phyloP scores from a whole-genome alignment of 1,140 invertebrate species.

The Pantala flavescens region DNA sequence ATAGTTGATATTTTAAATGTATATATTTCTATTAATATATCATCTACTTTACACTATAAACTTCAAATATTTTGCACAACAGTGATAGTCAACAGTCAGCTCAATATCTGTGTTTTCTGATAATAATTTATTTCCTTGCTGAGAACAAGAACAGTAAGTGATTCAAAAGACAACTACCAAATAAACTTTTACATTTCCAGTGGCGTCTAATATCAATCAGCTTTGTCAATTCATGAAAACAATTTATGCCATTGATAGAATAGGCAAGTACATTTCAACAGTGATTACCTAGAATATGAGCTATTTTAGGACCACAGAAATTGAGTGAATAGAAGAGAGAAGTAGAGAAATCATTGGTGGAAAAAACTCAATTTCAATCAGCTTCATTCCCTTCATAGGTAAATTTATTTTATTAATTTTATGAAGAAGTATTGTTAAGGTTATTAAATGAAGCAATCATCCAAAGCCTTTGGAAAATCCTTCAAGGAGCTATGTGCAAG shows the following conservation, averaged over 20 bases:
- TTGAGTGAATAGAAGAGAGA: slow-evolving; percentile 6
- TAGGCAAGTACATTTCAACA: neutral
- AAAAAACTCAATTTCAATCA: neutral
- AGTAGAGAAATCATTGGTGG: neutral
- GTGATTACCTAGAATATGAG: neutral
- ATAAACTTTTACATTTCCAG: neutral
- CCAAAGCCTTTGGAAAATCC: neutral
- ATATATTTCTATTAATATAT: neutral
- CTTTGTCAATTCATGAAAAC: neutral
- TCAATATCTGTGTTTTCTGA: neutral
- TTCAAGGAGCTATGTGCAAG: neutral
- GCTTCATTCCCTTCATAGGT: neutral
- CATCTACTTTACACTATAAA: neutral
- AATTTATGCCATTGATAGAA: neutral
- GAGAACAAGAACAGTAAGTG: neutral
- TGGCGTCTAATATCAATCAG: neutral
- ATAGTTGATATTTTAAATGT: slow-evolving; percentile 1
- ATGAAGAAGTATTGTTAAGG: neutral
- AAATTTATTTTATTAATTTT: neutral
- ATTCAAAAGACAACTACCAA: slow-evolving; percentile 8
- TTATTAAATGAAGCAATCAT: slow-evolving; percentile 1
- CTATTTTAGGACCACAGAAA: neutral
- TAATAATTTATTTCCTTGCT: slow-evolving; percentile 8
- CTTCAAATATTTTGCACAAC: slow-evolving; percentile 3
- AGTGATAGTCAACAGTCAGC: slow-evolving; percentile 8